A percentile compares a stretch with the other conserved stretches of the same genome.
phyloP scores from a whole-genome alignment of 2,888 invertebrate genomes.

The Drosophila paramelanica region DNA sequence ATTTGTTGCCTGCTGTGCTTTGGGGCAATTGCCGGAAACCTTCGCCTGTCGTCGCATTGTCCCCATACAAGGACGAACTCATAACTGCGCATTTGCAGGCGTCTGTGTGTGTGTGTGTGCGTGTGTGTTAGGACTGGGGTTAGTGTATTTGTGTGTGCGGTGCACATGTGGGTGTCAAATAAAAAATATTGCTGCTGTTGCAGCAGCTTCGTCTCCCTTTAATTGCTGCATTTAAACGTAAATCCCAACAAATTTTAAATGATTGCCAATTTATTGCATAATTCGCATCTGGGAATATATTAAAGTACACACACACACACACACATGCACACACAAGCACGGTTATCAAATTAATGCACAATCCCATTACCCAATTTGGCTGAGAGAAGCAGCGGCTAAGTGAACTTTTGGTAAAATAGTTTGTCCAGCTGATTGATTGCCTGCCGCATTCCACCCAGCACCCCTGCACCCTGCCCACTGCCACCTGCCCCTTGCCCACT shows the following conservation, averaged over 20 bases:
- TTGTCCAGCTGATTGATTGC: constrained; percentile 67
- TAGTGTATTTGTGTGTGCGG: constrained; percentile 6
- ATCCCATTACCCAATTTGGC: constrained; percentile 6
- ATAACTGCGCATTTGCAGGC: constrained; percentile 39
- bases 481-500: neutral
- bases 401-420: constrained; percentile 52
- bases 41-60: constrained; percentile 52
- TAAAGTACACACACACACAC: constrained; percentile 2
- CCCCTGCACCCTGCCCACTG: neutral
- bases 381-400: constrained; percentile 4
- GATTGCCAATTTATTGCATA: constrained; percentile 24
- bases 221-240: constrained; percentile 60
- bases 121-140: neutral
- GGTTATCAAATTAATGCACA: constrained; percentile 32
- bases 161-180: constrained; percentile 37
- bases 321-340: constrained; percentile 4
- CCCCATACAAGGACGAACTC: constrained; percentile 50
- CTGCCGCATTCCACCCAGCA: neutral
- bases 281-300: constrained; percentile 4
- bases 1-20: constrained; percentile 14
- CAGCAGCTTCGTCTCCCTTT: constrained; percentile 54
- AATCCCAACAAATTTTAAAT: constrained; percentile 38
- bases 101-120: constrained; percentile 8
- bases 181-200: constrained; percentile 38
- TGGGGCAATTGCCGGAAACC: constrained; percentile 56